These are phyloP conservation scores for Momotus momota DNA, from an alignment of 2,797 vertebrate species.

Conservation along the genomic window DNA sequence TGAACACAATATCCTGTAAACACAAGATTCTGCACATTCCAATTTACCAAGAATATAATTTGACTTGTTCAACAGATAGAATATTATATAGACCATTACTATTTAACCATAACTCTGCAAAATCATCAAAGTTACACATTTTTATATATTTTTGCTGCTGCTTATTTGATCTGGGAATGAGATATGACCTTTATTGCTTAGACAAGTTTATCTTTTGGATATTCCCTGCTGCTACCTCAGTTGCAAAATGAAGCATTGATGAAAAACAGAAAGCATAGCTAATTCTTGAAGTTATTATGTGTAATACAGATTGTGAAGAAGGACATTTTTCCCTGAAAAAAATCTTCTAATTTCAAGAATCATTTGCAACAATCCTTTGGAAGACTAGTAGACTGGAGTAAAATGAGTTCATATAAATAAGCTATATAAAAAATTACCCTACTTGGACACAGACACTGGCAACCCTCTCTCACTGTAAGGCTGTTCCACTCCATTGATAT, in stretches of 20 bases:
- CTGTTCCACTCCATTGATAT: not conserved
- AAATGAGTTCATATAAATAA: not conserved
- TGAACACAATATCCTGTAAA: not conserved
- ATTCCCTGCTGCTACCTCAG: not conserved
- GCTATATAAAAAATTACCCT: not conserved
- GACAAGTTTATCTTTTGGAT: not conserved
- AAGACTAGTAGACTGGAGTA: not conserved
- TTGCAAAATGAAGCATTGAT: not conserved
- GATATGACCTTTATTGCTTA: not conserved
- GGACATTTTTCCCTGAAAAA: not conserved
- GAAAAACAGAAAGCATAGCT: not conserved
- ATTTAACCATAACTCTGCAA: not conserved
- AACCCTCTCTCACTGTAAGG: not conserved
- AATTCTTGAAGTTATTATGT: not conserved
- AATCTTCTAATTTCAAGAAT: not conserved
- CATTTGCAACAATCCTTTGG: not conserved
- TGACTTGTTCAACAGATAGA: not conserved
- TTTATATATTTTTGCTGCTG: not conserved
- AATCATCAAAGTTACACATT: not conserved
- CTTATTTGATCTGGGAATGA: not conserved
- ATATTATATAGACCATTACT: not conserved
- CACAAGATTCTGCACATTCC: not conserved
- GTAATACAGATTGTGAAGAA: not conserved
- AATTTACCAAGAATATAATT: not conserved
- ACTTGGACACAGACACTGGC: not conserved